Conservation (phyloP, 2,888 invertebrate genomes). For the Perithous albicinctus region DNA sequence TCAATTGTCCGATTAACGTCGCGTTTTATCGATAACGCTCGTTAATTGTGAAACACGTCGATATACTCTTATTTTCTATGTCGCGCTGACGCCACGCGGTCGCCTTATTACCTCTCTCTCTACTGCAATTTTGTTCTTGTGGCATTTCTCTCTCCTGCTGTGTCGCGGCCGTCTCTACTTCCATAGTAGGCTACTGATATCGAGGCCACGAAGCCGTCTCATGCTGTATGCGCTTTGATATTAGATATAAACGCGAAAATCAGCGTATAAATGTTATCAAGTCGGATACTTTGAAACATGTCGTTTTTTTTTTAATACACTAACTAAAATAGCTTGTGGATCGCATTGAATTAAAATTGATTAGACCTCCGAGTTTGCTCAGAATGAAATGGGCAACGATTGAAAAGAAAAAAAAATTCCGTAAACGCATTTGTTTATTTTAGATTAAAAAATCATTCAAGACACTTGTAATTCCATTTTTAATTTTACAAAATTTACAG, state of each 20-base stretch:
- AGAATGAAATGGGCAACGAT: too few relatives aligned
- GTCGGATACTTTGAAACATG: slow-evolving; percentile 17
- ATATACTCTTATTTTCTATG: background rate
- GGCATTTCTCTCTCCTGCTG: background rate
- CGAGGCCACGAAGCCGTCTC: slow-evolving; percentile 14
- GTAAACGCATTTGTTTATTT: too few relatives aligned
- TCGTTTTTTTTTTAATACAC: background rate
- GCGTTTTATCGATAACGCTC: slow-evolving; percentile 54
- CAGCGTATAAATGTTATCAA: background rate
- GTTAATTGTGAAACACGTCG: slow-evolving; percentile 37
- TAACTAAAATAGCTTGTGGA: background rate
- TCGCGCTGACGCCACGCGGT: background rate
- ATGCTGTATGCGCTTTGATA: background rate
- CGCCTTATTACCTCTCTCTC: background rate
- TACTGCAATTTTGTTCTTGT: background rate
- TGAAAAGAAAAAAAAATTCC: too few relatives aligned
- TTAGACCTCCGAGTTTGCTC: too few relatives aligned
- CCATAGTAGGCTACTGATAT: background rate
- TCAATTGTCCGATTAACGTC: slow-evolving; percentile 60
- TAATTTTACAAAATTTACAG: too few relatives aligned
- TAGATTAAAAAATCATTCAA: too few relatives aligned
- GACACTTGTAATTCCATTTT: too few relatives aligned
- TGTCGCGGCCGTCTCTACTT: background rate
- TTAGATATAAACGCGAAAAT: slow-evolving; percentile 30
- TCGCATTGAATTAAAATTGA: background rate